A percentile compares a stretch with the other conserved stretches of the same genome.
Evolutionary conservation across 92 coral and sea anemone genomes (phyloP).

Genomic region (Actinostola sp.): DNA sequence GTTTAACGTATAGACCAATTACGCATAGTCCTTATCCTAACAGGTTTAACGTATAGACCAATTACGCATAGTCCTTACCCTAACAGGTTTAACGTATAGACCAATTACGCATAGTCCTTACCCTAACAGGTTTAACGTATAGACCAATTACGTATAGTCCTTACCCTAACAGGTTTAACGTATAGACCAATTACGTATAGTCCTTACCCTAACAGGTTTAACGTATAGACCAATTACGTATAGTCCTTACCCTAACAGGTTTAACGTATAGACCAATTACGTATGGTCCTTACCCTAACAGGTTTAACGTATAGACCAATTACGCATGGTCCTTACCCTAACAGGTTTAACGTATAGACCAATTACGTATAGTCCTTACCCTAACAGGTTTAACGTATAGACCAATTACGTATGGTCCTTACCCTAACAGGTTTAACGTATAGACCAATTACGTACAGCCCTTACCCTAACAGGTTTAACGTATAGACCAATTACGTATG

Average conservation of each 20-base stretch:
- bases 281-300: too few species aligned
- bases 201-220: too few species aligned
- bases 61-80: too few species aligned
- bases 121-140: conserved; percentile 29
- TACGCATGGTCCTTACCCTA: too few species aligned
- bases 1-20: conserved; percentile 18
- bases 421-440: conserved; percentile 33
- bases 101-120: too few species aligned
- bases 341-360: conserved; percentile 18
- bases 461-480: conserved; percentile 35
- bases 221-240: conserved; percentile 8
- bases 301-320: conserved; percentile 23
- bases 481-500: conserved; percentile 1
- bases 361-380: too few species aligned
- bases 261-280: conserved; percentile 15
- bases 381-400: conserved; percentile 24
- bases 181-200: conserved; percentile 5
- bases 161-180: conserved; percentile 30
- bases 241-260: too few species aligned
- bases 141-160: too few species aligned
- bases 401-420: too few species aligned
- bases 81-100: conserved; percentile 20
- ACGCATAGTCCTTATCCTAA: too few species aligned
- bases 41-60: conserved; percentile 17
- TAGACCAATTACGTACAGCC: too few species aligned